These are phyloP conservation scores for Syngnathoides biaculeatus DNA, from an alignment of 2,113 vertebrate species.

Conservation along the genomic window DNA sequence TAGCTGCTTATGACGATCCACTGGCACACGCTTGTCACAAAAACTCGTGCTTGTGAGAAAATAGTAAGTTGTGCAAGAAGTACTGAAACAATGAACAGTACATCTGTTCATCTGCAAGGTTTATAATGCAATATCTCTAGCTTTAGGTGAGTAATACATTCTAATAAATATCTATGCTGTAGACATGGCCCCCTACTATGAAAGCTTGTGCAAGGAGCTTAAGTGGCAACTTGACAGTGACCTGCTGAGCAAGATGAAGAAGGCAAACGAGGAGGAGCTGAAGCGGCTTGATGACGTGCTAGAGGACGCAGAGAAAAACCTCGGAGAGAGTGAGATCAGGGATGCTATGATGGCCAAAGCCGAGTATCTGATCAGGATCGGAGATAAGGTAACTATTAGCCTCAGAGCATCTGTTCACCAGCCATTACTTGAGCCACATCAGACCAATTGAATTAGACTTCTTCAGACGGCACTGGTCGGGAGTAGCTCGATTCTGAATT, in stretches of 20 bases:
- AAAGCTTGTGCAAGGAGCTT: constrained; percentile 88
- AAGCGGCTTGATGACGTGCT: constrained; percentile 86
- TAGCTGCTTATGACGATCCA: too few species aligned
- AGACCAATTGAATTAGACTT: not conserved
- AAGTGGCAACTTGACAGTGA: constrained; percentile 88
- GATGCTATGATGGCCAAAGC: constrained; percentile 97
- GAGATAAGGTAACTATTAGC: constrained; percentile 81
- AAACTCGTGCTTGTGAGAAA: too few species aligned
- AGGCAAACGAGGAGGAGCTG: constrained; percentile 90
- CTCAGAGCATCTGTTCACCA: not conserved
- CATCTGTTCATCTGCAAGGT: too few species aligned
- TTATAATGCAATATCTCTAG: too few species aligned
- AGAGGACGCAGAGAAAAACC: constrained; percentile 91
- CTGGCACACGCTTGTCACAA: too few species aligned
- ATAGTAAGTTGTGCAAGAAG: too few species aligned
- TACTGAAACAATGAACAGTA: too few species aligned
- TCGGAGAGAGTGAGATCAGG: constrained; percentile 94
- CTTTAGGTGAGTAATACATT: not conserved
- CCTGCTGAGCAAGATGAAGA: constrained; percentile 90
- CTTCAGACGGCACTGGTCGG: too few species aligned
- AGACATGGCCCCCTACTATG: constrained; percentile 97
- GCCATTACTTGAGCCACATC: not conserved
- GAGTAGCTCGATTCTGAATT: too few species aligned
- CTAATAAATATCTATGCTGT: constrained; percentile 3
- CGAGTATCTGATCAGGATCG: constrained; percentile 92